Conservation (phyloP, 2,113 vertebrate species). For the Vimba vimba region DNA sequence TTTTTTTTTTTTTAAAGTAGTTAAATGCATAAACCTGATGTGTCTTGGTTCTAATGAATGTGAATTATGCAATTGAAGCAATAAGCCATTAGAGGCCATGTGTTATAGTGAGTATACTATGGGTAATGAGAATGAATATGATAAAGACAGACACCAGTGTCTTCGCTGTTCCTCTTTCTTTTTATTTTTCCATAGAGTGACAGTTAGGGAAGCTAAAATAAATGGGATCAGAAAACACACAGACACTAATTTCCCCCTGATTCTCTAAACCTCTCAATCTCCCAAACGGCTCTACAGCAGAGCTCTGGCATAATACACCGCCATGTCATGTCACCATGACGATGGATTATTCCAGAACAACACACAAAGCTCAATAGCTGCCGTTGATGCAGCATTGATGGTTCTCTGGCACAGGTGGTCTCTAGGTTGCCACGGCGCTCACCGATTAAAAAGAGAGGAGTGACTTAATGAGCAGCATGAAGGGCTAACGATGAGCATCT, state of each 20-base stretch:
- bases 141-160: too few species aligned
- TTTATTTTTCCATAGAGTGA: conserved; percentile 12
- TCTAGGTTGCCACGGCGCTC: conserved; percentile 33
- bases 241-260: conserved; percentile 30
- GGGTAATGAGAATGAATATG: background rate
- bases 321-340: conserved; percentile 39
- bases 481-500: conserved; percentile 27
- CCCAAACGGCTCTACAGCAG: conserved; percentile 15
- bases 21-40: background rate
- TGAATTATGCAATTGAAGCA: background rate
- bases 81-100: background rate
- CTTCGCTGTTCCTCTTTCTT: background rate
- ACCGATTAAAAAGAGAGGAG: background rate
- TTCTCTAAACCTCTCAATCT: conserved; percentile 33
- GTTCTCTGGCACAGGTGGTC: conserved; percentile 37
- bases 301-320: background rate
- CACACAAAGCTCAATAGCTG: conserved; percentile 25
- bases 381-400: conserved; percentile 21
- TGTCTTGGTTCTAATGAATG: background rate
- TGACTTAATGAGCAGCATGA: conserved; percentile 19
- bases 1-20: background rate
- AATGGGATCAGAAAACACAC: conserved; percentile 8
- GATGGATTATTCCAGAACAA: conserved; percentile 41
- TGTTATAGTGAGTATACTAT: background rate
- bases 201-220: conserved; percentile 1